Evolutionary conservation across 2,113 vertebrate species (phyloP).

Genomic region (Ardeotis arabs): DNA sequence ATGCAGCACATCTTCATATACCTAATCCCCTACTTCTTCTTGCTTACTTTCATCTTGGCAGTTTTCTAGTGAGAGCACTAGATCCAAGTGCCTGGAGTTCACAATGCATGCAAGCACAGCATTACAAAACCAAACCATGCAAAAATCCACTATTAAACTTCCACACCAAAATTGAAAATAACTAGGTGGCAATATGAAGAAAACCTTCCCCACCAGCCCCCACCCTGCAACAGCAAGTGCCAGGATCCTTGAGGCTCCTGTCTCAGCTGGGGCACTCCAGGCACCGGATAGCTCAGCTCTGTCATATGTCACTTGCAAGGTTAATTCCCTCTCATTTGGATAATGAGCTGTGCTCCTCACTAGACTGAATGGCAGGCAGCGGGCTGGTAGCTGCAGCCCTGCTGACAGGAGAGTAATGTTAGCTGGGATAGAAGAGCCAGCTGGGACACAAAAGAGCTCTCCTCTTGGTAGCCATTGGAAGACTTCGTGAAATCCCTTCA

Average conservation of each 20-base stretch:
- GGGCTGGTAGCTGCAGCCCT: background rate
- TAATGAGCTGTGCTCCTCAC: background rate
- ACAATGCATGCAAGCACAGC: slow-evolving; percentile 1
- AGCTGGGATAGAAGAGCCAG: background rate
- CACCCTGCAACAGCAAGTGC: background rate
- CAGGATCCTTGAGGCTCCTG: background rate
- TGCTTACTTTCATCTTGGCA: background rate
- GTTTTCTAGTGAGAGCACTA: background rate
- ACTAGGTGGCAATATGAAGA: background rate
- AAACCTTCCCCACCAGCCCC: background rate
- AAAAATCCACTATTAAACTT: background rate
- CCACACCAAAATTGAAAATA: background rate
- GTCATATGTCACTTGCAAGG: background rate
- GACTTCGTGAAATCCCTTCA: background rate
- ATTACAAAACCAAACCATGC: slow-evolving; percentile 14
- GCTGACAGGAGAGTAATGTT: accelerated
- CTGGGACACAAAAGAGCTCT: background rate
- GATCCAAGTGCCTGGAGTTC: background rate
- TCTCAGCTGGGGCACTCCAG: background rate
- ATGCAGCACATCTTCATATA: background rate
- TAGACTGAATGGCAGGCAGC: background rate
- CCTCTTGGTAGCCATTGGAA: background rate
- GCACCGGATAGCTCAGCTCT: background rate
- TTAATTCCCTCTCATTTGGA: background rate
- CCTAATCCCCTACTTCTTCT: background rate